Percentiles rank a stretch among this genome's conserved stretches.
These are phyloP conservation scores for Reinhardtius hippoglossoides DNA, from an alignment of 2,113 vertebrate species.

Conservation along the genomic window DNA sequence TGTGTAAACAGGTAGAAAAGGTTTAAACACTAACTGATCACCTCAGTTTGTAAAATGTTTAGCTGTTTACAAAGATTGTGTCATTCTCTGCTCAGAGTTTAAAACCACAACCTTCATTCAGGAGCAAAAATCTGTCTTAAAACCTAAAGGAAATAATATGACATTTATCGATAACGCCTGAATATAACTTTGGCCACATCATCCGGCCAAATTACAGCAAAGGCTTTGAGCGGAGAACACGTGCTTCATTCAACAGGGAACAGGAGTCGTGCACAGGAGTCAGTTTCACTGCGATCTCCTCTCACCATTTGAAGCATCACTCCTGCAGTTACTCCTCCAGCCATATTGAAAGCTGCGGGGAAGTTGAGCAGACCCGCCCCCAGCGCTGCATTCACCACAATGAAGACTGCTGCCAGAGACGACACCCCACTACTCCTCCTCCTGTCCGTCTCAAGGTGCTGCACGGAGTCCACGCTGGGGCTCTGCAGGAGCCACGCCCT, in stretches of 20 bases:
- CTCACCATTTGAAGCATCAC: slow-evolving; percentile 92
- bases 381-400: slow-evolving; percentile 95
- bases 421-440: slow-evolving; percentile 73
- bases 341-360: slow-evolving; percentile 93
- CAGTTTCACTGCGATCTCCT: slow-evolving; percentile 31
- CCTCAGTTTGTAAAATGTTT: no score
- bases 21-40: no score
- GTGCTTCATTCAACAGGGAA: not conserved
- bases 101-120: no score
- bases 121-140: no score
- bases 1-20: no score
- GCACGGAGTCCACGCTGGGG: slow-evolving; percentile 86
- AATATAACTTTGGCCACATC: no score
- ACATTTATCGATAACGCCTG: no score
- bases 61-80: no score
- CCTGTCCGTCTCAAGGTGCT: slow-evolving; percentile 57
- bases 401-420: slow-evolving; percentile 88
- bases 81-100: no score
- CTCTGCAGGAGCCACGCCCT: slow-evolving; percentile 92
- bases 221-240: not conserved
- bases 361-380: slow-evolving; percentile 98
- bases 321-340: slow-evolving; percentile 89
- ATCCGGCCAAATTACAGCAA: not conserved
- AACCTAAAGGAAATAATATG: no score
- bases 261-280: not conserved